Percentiles rank a stretch among this genome's conserved stretches.
Conservation (phyloP, 2,113 vertebrate species). For the Chionodraco myersi region DNA sequence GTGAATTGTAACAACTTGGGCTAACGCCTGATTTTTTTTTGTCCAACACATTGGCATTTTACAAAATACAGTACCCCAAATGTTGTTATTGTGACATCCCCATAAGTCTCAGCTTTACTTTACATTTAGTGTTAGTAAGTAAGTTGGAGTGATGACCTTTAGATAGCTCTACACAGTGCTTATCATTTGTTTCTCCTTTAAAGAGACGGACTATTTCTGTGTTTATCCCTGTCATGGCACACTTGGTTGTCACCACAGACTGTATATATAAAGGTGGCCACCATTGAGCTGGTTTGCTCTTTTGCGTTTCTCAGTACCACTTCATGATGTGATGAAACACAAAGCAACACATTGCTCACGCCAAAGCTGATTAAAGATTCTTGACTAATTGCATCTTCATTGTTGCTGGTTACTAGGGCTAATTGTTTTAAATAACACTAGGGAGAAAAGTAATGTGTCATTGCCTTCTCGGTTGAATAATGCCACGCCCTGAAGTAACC, state of each 20-base stretch:
- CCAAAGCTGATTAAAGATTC: slow-evolving; percentile 3
- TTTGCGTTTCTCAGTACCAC: not conserved
- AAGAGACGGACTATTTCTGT: no score
- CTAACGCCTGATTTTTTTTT: no score
- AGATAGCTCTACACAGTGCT: no score
- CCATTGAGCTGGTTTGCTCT: not conserved
- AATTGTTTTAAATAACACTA: not conserved
- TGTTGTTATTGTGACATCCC: not conserved
- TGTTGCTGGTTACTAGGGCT: not conserved
- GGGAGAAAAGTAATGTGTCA: slow-evolving; percentile 7
- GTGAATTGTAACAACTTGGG: not conserved
- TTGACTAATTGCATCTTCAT: not conserved
- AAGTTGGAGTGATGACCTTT: no score
- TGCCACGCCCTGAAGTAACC: no score
- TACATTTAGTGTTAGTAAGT: no score
- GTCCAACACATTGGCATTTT: no score
- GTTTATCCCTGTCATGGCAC: not conserved
- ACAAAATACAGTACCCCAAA: no score
- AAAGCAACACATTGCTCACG: not conserved
- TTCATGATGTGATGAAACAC: slow-evolving; percentile 25
- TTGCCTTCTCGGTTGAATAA: not conserved
- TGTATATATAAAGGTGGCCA: no score
- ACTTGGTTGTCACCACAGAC: no score
- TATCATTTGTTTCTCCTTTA: no score
- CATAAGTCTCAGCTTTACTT: not conserved